Conservation (phyloP, 2,888 invertebrate species). For the Leptura quadrifasciata region DNA sequence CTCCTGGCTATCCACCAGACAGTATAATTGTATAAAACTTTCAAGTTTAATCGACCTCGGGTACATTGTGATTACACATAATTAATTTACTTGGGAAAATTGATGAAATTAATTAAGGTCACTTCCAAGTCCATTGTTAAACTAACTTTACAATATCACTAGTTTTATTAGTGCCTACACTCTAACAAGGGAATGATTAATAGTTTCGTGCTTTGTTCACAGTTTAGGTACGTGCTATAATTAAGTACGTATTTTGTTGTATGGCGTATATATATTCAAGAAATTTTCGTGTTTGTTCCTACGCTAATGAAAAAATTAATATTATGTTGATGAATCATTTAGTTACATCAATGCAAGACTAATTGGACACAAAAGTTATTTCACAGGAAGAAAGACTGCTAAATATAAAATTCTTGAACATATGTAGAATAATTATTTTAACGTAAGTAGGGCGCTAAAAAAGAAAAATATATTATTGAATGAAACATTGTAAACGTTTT, state of each 20-base stretch:
- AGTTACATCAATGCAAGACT: no score
- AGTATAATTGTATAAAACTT: neutral
- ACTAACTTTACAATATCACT: neutral
- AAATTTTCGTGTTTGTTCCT: neutral
- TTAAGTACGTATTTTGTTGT: neutral
- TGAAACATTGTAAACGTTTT: no score
- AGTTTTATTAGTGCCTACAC: neutral
- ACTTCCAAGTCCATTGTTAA: neutral
- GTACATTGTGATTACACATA: conserved; percentile 1
- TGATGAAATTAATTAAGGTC: conserved; percentile 8
- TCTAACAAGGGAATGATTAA: neutral
- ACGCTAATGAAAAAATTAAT: no score
- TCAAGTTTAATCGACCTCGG: neutral
- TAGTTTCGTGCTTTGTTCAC: neutral
- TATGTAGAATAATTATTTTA: no score
- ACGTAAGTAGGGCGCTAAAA: no score
- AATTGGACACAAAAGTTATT: no score
- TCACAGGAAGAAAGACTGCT: no score
- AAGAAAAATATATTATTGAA: no score
- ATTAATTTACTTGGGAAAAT: conserved; percentile 12
- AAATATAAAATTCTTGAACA: no score
- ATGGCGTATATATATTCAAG: neutral
- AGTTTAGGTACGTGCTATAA: neutral
- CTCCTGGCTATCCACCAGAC: neutral
- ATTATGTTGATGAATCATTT: no score